Conservation (phyloP, 2,113 vertebrate genomes). For the Thryonomys swinderianus region DNA sequence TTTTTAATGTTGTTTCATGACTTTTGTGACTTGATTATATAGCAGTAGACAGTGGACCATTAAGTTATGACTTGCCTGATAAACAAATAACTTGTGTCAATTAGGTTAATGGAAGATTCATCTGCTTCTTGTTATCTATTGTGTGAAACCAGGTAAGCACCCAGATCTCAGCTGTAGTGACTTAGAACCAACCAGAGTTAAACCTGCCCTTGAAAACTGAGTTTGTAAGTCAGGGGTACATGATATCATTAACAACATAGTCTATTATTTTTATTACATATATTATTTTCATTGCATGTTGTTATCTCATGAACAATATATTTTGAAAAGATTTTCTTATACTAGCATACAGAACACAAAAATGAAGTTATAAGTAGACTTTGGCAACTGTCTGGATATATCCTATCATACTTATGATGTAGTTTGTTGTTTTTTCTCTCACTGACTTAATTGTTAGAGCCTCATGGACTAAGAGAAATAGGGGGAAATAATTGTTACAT, state of each 20-base stretch:
- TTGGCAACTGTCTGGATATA: not conserved
- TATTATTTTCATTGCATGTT: not conserved
- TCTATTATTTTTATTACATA: not conserved
- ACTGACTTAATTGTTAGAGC: not conserved
- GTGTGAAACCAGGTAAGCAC: too few relatives aligned
- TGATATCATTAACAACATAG: not conserved
- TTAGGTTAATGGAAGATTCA: too few relatives aligned
- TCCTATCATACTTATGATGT: conserved; percentile 27
- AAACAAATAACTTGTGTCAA: too few relatives aligned
- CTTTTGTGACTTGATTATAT: conserved; percentile 44
- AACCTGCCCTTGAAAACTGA: too few relatives aligned
- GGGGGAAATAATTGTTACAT: conserved; percentile 21
- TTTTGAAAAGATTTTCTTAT: conserved; percentile 53
- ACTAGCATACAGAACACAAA: conserved; percentile 7
- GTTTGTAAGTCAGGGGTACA: too few relatives aligned
- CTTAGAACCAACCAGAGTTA: too few relatives aligned
- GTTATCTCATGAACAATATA: not conserved
- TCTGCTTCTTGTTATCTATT: too few relatives aligned
- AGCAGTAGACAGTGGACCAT: not conserved
- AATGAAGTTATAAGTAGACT: not conserved
- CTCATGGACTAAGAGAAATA: not conserved
- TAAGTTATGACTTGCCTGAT: too few relatives aligned
- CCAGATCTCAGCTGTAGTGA: too few relatives aligned
- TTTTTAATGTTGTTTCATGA: conserved; percentile 7
- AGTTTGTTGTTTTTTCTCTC: not conserved